Evolutionary conservation across 2,888 invertebrate species (phyloP).

Genomic region (Leptinotarsa tumamoca): DNA sequence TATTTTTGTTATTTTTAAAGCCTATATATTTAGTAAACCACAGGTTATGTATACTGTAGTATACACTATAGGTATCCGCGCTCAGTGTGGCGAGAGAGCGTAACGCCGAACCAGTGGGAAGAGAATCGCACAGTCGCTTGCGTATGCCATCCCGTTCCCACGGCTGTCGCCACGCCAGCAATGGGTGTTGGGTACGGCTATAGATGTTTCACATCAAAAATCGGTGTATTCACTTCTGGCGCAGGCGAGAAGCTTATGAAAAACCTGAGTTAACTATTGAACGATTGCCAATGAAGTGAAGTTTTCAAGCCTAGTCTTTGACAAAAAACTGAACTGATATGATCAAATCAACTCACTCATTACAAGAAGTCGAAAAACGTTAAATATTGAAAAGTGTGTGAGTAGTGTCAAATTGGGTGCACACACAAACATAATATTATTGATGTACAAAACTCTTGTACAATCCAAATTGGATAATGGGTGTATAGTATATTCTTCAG

Average conservation of each 20-base stretch:
- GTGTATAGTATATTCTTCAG: slow-evolving; percentile 20
- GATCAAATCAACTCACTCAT: slow-evolving; percentile 13
- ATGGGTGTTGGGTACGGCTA: too few relatives aligned
- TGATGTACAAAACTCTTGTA: slow-evolving; percentile 16
- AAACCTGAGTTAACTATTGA: slow-evolving; percentile 2
- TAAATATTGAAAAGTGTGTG: slow-evolving; percentile 19
- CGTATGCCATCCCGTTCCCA: too few relatives aligned
- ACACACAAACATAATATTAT: slow-evolving; percentile 17
- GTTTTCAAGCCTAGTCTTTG: slow-evolving; percentile 20
- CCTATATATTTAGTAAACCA: too few relatives aligned
- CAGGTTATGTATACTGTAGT: too few relatives aligned
- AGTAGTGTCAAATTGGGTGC: slow-evolving; percentile 27
- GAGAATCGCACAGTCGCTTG: too few relatives aligned
- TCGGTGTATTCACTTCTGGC: neutral
- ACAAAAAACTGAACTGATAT: slow-evolving; percentile 21
- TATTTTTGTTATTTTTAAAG: too few relatives aligned
- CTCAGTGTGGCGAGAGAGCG: too few relatives aligned
- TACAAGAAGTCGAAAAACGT: slow-evolving; percentile 9
- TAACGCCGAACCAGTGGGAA: too few relatives aligned
- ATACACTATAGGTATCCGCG: too few relatives aligned
- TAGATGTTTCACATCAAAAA: neutral
- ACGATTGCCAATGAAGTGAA: neutral
- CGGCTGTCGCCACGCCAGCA: too few relatives aligned
- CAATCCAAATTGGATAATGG: slow-evolving; percentile 26
- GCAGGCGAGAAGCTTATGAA: neutral